These are phyloP conservation scores for Cyrtorhinus lividipennis DNA, from an alignment of 1,140 invertebrate species.

Conservation along the genomic window DNA sequence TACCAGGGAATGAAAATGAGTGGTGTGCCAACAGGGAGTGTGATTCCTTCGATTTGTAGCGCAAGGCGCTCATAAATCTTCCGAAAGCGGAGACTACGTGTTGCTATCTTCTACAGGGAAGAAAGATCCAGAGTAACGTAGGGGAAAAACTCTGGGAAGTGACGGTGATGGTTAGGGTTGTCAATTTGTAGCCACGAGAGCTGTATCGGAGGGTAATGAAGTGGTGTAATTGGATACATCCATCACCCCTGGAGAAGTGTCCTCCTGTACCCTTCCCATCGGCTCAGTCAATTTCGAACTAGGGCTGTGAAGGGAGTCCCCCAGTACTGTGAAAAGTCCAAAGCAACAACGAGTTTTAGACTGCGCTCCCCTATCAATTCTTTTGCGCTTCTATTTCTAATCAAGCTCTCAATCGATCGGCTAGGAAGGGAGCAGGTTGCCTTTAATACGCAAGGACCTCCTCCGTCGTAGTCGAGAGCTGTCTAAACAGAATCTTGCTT, in stretches of 20 bases:
- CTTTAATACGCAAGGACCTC: not conserved
- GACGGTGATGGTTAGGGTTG: constrained; percentile 6
- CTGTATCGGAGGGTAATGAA: constrained; percentile 6
- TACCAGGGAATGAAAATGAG: not conserved
- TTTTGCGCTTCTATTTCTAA: not conserved
- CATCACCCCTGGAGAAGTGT: constrained; percentile 3
- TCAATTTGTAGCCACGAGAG: constrained; percentile 1
- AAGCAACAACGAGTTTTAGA: not conserved
- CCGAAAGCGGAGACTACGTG: not conserved
- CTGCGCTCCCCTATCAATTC: not conserved
- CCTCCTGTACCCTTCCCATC: not conserved
- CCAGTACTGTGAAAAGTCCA: not conserved
- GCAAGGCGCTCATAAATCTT: not conserved
- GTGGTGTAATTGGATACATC: constrained; percentile 6
- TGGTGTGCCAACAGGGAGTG: too few relatives aligned
- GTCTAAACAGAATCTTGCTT: not conserved
- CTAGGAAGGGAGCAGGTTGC: not conserved
- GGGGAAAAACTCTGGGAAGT: constrained; percentile 2
- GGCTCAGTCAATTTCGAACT: not conserved
- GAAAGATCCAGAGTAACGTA: constrained; percentile 5
- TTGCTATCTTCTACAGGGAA: not conserved
- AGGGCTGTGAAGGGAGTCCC: too few relatives aligned
- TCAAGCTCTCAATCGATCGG: not conserved
- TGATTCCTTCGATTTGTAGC: not conserved
- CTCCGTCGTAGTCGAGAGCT: not conserved